These are phyloP conservation scores for Babyrousa celebensis DNA, from an alignment of 2,797 vertebrate species.

Conservation along the genomic window DNA sequence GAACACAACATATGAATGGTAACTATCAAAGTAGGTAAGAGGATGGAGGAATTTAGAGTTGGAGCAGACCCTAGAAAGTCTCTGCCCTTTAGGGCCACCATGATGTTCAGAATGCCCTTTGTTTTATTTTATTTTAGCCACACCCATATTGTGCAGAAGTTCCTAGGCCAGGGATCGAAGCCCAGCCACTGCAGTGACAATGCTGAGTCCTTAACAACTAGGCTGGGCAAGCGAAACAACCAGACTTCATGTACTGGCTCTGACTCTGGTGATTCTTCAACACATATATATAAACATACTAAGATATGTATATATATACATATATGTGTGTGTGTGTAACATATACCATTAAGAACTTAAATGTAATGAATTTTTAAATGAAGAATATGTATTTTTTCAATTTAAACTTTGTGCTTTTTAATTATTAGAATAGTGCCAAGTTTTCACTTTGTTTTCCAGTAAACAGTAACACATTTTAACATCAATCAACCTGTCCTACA, in stretches of 20 bases:
- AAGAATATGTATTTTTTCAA: neutral
- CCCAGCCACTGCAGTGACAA: no score
- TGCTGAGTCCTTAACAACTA: no score
- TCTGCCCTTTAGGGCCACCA: neutral
- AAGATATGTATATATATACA: rapidly evolving
- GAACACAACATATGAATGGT: neutral
- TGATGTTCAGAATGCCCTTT: neutral
- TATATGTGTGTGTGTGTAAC: neutral
- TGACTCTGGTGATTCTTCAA: neutral
- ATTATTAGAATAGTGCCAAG: neutral
- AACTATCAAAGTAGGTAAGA: neutral
- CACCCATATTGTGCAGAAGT: no score
- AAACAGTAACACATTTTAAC: neutral
- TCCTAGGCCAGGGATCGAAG: no score
- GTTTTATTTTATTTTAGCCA: neutral
- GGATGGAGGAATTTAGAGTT: neutral
- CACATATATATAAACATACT: neutral
- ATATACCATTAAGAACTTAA: neutral
- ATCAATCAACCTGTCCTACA: neutral
- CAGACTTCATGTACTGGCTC: neutral
- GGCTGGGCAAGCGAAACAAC: neutral
- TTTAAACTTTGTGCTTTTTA: neutral
- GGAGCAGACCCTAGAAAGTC: neutral
- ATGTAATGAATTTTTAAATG: neutral
- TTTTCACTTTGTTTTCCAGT: constrained; percentile 29